phyloP scores from a whole-genome alignment of 2,888 invertebrate genomes.

The Frankliniella intonsa region DNA sequence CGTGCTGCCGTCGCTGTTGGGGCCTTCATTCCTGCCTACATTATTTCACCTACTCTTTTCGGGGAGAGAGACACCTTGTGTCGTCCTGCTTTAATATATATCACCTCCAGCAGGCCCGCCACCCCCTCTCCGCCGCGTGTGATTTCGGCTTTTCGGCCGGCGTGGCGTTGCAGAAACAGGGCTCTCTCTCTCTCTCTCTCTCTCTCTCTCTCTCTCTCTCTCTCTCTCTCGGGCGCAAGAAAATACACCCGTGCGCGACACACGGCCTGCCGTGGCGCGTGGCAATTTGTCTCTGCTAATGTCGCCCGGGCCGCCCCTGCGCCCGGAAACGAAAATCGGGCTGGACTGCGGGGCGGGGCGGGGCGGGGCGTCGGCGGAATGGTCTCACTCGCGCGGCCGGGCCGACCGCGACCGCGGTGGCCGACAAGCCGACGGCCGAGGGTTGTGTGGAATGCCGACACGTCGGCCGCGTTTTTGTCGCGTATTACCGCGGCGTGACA shows the following conservation, averaged over 20 bases:
- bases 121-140: no score
- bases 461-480: not conserved
- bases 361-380: not conserved
- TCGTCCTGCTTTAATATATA: no score
- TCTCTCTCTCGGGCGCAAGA: not conserved
- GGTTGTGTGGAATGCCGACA: not conserved
- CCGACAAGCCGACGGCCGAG: no score
- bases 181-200: not conserved
- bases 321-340: slow-evolving; percentile 8
- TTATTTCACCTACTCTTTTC: no score
- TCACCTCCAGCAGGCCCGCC: no score
- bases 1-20: no score
- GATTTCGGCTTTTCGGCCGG: not conserved
- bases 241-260: no score
- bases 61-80: no score
- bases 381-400: not conserved
- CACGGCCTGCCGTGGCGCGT: not conserved
- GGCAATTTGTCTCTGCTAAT: slow-evolving; percentile 11
- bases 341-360: not conserved
- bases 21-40: no score
- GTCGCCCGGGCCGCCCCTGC: not conserved
- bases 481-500: not conserved
- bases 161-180: no score
- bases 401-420: no score
- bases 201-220: not conserved